Conservation (phyloP, 2,113 vertebrate species). For the Cavia aperea region DNA sequence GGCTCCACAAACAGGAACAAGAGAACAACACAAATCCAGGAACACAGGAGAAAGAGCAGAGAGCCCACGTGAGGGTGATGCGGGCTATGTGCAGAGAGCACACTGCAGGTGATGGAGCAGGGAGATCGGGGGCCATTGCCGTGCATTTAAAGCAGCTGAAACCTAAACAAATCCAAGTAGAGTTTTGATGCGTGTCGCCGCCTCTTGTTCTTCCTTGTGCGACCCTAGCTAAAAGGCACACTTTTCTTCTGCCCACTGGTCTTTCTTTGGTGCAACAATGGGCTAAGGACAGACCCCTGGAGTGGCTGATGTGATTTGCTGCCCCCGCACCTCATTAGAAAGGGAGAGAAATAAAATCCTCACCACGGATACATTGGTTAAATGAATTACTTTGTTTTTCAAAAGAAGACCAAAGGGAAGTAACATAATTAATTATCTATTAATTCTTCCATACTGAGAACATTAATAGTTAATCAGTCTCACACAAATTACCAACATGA, state of each 20-base stretch:
- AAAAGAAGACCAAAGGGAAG: neutral
- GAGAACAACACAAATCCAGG: neutral
- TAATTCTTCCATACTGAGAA: constrained; percentile 18
- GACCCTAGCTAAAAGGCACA: neutral
- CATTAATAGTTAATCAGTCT: neutral
- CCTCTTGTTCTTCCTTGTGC: neutral
- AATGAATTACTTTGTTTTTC: constrained; percentile 20
- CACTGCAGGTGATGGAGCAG: fast-evolving
- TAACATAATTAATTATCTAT: constrained; percentile 22
- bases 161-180: neutral
- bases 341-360: neutral
- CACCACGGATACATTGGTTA: neutral
- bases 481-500: neutral
- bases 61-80: no score
- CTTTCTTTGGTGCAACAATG: neutral
- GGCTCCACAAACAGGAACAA: neutral
- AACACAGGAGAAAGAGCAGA: neutral
- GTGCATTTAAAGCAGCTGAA: fast-evolving
- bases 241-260: neutral
- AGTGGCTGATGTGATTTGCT: neutral
- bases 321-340: neutral
- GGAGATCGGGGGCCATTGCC: fast-evolving
- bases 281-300: fast-evolving
- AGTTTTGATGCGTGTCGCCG: neutral
- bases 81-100: no score